Evolutionary conservation across 1,140 invertebrate genomes (phyloP).

Genomic region (Drosophila tsacasi): DNA sequence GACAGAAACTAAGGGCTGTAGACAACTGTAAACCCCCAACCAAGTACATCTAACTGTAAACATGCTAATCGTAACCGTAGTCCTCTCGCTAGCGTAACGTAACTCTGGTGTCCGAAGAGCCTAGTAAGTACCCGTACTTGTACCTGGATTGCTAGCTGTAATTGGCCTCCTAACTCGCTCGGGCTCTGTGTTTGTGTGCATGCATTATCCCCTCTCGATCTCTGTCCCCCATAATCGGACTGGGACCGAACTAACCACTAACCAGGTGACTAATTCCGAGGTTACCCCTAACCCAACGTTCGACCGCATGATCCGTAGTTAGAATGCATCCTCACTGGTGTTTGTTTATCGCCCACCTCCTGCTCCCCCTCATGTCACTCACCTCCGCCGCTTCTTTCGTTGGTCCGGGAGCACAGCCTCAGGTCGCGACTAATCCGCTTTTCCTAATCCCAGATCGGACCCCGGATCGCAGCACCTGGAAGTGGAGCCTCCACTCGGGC

Average conservation of each 20-base stretch:
- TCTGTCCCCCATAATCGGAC: conserved; percentile 26
- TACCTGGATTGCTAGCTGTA: conserved; percentile 45
- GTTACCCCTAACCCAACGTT: background rate
- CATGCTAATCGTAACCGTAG: conserved; percentile 55
- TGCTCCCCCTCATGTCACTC: conserved; percentile 7
- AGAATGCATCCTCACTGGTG: conserved; percentile 52
- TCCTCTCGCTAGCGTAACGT: conserved; percentile 43
- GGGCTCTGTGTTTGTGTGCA: conserved; percentile 45
- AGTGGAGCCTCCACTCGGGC: conserved; percentile 79
- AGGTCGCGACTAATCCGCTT: conserved; percentile 3
- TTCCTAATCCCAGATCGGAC: conserved; percentile 69
- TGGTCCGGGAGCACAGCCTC: background rate
- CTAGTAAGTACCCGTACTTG: conserved; percentile 58
- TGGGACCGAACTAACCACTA: conserved; percentile 28
- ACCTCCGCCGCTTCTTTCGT: conserved; percentile 36
- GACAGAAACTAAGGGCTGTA: conserved; percentile 33
- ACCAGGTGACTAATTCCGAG: conserved; percentile 1
- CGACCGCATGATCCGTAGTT: conserved; percentile 23
- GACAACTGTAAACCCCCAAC: conserved; percentile 28
- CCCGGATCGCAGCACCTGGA: conserved; percentile 83
- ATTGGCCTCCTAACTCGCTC: conserved; percentile 50
- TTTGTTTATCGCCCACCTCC: conserved; percentile 21
- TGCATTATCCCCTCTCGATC: conserved; percentile 20
- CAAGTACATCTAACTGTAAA: conserved; percentile 48
- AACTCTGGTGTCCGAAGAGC: conserved; percentile 59